phyloP scores from a whole-genome alignment of 2,797 vertebrate genomes.

The Amniataba percoides region DNA sequence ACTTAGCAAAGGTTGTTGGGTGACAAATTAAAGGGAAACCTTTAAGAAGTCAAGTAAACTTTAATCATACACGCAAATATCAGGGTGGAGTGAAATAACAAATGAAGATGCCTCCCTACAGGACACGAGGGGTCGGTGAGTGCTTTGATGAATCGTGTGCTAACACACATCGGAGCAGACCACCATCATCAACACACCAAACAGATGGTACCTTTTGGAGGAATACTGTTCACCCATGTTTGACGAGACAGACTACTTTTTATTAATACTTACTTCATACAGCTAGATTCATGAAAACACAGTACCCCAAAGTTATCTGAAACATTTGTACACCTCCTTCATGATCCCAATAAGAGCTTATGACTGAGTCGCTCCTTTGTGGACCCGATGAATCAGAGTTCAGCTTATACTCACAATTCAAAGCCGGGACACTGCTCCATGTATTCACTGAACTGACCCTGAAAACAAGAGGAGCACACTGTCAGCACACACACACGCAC shows the following conservation, averaged over 20 bases:
- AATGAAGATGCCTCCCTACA: not conserved
- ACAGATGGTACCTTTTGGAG: not conserved
- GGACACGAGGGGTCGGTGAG: not conserved
- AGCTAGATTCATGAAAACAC: not conserved
- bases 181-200: not conserved
- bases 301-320: not conserved
- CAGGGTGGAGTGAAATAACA: not conserved
- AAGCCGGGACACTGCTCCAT: slow-evolving; percentile 96
- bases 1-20: not conserved
- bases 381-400: not conserved
- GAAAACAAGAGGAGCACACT: slow-evolving; percentile 58
- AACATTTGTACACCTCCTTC: not conserved
- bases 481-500: not conserved
- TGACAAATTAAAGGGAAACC: not conserved
- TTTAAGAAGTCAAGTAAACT: too few species aligned
- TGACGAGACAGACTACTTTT: not conserved
- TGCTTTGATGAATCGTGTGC: not conserved
- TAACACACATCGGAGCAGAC: not conserved
- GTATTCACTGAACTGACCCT: slow-evolving; percentile 91
- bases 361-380: not conserved
- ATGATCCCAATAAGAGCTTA: not conserved
- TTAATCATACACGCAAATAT: too few species aligned
- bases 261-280: not conserved
- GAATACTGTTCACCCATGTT: too few species aligned
- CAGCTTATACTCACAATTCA: slow-evolving; percentile 91